Conservation (phyloP, 2,797 vertebrate species). For the Betta splendens region DNA sequence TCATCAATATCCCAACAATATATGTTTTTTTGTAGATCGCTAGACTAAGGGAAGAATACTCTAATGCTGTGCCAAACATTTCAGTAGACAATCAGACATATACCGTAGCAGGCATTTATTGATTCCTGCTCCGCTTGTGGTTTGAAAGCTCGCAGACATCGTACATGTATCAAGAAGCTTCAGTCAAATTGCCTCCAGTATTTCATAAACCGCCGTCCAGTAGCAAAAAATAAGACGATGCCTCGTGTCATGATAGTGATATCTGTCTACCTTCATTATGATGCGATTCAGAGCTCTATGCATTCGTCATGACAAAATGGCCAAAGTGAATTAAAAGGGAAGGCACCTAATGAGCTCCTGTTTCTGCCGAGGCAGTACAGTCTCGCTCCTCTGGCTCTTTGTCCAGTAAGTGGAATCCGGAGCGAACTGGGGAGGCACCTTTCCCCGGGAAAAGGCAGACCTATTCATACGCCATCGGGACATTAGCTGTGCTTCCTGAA, state of each 20-base stretch:
- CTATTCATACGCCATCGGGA: conserved; percentile 26
- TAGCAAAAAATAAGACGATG: conserved; percentile 10
- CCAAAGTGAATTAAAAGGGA: background rate
- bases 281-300: conserved; percentile 28
- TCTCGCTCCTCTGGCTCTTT: conserved; percentile 1
- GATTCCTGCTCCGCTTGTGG: conserved; percentile 7
- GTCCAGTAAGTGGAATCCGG: background rate
- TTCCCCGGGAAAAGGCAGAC: conserved; percentile 14
- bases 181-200: conserved; percentile 5
- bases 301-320: conserved; percentile 26
- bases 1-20: background rate
- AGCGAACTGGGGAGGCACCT: background rate
- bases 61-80: background rate
- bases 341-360: conserved; percentile 1
- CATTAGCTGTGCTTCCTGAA: background rate
- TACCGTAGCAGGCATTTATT: conserved; percentile 19
- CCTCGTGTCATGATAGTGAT: conserved; percentile 22
- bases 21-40: background rate
- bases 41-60: background rate
- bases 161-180: conserved; percentile 2
- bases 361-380: conserved; percentile 15
- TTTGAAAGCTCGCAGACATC: conserved; percentile 13
- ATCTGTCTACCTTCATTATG: too few species aligned
- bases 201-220: background rate
- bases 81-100: conserved; percentile 10